Conservation (phyloP, 2,888 invertebrate genomes). For the Anodontia alba region DNA sequence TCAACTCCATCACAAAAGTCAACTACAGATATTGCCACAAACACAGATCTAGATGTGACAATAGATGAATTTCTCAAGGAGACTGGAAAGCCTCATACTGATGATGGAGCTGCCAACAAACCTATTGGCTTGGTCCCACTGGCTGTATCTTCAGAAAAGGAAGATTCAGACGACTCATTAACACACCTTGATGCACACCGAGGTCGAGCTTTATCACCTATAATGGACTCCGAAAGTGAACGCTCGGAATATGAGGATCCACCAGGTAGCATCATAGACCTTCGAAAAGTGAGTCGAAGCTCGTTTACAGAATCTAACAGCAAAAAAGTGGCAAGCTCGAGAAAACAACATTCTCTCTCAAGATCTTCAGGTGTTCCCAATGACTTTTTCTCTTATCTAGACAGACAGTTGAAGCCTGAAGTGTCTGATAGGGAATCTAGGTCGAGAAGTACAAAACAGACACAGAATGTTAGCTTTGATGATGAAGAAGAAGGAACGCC, state of each 20-base stretch:
- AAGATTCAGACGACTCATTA: conserved; percentile 45
- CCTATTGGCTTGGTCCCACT: conserved; percentile 47
- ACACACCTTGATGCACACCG: conserved; percentile 35
- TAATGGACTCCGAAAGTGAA: conserved; percentile 31
- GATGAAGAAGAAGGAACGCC: conserved; percentile 37
- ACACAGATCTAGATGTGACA: conserved; percentile 51
- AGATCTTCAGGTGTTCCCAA: conserved; percentile 36
- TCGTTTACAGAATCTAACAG: neutral
- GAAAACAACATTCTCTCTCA: conserved; percentile 34
- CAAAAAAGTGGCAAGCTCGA: neutral
- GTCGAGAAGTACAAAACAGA: neutral
- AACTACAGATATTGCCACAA: conserved; percentile 14
- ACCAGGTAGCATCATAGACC: conserved; percentile 51
- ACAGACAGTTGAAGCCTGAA: conserved; percentile 33
- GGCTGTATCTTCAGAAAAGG: conserved; percentile 36
- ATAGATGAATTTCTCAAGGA: conserved; percentile 34
- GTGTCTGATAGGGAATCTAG: neutral
- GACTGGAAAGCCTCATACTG: neutral
- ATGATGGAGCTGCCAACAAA: conserved; percentile 27
- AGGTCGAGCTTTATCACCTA: conserved; percentile 35
- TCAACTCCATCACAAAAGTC: neutral
- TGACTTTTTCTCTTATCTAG: conserved; percentile 56
- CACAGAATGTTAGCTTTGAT: neutral
- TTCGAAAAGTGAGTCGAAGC: conserved; percentile 37
- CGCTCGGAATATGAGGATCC: conserved; percentile 46